These are phyloP conservation scores for Drosophila orosa DNA, from an alignment of 1,140 invertebrate species.

Conservation along the genomic window DNA sequence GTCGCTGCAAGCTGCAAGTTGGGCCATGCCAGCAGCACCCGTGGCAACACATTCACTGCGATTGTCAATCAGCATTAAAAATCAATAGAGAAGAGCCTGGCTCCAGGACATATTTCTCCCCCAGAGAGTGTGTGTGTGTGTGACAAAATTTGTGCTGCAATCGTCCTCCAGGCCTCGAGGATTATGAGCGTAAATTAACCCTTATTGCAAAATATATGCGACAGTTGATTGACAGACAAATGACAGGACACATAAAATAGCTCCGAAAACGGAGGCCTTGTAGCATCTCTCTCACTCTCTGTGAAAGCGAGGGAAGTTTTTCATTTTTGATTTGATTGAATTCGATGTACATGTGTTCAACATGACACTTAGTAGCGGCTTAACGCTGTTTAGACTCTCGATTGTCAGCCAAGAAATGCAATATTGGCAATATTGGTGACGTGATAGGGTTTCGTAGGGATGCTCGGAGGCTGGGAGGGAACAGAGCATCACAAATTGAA, in stretches of 20 bases:
- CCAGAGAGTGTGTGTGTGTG: constrained; percentile 15
- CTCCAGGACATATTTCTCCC: constrained; percentile 53
- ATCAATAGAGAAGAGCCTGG: constrained; percentile 56
- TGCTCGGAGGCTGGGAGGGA: neutral
- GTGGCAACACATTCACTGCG: constrained; percentile 16
- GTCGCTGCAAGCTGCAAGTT: constrained; percentile 10
- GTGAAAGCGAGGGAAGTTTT: constrained; percentile 10
- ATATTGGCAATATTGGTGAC: constrained; percentile 37
- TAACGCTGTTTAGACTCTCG: constrained; percentile 66
- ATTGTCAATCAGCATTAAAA: constrained; percentile 80
- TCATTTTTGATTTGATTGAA: constrained; percentile 78
- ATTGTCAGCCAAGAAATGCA: constrained; percentile 45
- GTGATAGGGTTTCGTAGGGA: constrained; percentile 3
- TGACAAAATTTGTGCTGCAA: constrained; percentile 70
- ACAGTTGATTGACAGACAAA: constrained; percentile 82
- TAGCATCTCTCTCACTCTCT: neutral
- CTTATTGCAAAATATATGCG: constrained; percentile 82
- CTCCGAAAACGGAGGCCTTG: constrained; percentile 9
- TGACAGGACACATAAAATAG: constrained; percentile 76
- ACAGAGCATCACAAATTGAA: constrained; percentile 25
- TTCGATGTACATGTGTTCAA: constrained; percentile 77
- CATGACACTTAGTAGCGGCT: constrained; percentile 78
- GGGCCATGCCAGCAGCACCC: constrained; percentile 1
- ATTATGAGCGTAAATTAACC: constrained; percentile 83
- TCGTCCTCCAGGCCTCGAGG: constrained; percentile 48